These are phyloP conservation scores for Druon quercuslanigerum DNA, from an alignment of 1,140 invertebrate species.

Conservation along the genomic window DNA sequence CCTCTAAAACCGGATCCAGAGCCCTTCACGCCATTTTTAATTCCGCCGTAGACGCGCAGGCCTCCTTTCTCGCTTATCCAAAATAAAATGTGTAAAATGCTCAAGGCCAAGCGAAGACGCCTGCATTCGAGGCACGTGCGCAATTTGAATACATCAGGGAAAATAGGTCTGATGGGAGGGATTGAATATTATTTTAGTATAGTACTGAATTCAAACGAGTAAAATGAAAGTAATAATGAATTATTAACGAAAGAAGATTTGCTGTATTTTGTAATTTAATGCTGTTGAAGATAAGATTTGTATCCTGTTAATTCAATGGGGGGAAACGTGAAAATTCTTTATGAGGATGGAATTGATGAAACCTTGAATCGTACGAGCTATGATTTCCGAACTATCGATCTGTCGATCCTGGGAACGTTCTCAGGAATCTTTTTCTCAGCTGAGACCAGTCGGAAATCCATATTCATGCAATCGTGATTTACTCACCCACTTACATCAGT, in stretches of 20 bases:
- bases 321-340: background rate
- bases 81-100: slow-evolving; percentile 15
- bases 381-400: slow-evolving; percentile 1
- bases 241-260: background rate
- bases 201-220: background rate
- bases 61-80: slow-evolving; percentile 16
- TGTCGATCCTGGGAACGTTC: slow-evolving; percentile 25
- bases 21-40: slow-evolving; percentile 52
- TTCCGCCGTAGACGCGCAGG: background rate
- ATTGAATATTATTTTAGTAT: background rate
- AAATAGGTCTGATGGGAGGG: background rate
- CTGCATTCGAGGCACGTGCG: slow-evolving; percentile 8
- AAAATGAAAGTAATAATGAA: background rate
- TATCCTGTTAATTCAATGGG: too few species aligned
- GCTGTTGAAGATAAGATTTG: too few species aligned
- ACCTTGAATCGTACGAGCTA: slow-evolving; percentile 15
- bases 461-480: slow-evolving; percentile 17
- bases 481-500: slow-evolving; percentile 24
- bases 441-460: background rate
- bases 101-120: slow-evolving; percentile 17
- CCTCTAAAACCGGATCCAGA: slow-evolving; percentile 58
- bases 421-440: slow-evolving; percentile 16
- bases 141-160: slow-evolving; percentile 16
- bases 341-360: background rate
- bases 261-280: too few species aligned